These are phyloP conservation scores for Campopleginae sp. DNA, from an alignment of 2,888 invertebrate genomes.

Conservation along the genomic window DNA sequence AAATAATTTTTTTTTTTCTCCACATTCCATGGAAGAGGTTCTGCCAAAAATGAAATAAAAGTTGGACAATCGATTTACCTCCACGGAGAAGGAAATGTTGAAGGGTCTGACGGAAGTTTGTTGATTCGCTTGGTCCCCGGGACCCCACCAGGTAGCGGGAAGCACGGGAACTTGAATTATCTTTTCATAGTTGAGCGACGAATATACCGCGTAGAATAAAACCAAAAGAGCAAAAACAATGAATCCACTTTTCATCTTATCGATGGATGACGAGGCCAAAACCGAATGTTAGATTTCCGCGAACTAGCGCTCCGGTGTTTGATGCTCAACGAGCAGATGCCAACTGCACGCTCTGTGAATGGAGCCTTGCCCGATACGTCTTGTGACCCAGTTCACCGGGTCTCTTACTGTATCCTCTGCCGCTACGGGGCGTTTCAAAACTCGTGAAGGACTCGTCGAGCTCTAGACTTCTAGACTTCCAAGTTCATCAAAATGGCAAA, in stretches of 20 bases:
- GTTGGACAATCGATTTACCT: conserved; percentile 83
- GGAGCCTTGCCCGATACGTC: background rate
- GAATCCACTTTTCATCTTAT: background rate
- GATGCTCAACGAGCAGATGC: background rate
- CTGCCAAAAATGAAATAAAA: background rate
- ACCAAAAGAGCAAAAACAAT: background rate
- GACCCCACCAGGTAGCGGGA: conserved; percentile 87
- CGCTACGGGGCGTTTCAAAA: background rate
- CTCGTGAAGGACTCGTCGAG: no score
- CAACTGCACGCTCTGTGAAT: background rate
- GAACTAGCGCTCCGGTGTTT: background rate
- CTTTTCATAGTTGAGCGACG: conserved; percentile 4
- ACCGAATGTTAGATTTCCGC: background rate
- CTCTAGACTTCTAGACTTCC: no score
- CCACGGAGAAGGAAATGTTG: conserved; percentile 86
- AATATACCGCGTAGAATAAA: conserved; percentile 28
- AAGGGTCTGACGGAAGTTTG: conserved; percentile 86
- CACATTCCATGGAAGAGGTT: background rate
- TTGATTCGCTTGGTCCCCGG: conserved; percentile 84
- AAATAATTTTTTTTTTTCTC: background rate
- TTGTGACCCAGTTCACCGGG: background rate
- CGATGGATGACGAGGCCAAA: background rate
- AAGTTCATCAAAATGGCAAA: no score
- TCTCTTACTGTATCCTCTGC: background rate
- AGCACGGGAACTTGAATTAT: conserved; percentile 49